Evolutionary conservation across 2,113 vertebrate genomes (phyloP), one percentile per base, ranked within the genome.

Genomic region (Percopsis transmontana): DNA sequence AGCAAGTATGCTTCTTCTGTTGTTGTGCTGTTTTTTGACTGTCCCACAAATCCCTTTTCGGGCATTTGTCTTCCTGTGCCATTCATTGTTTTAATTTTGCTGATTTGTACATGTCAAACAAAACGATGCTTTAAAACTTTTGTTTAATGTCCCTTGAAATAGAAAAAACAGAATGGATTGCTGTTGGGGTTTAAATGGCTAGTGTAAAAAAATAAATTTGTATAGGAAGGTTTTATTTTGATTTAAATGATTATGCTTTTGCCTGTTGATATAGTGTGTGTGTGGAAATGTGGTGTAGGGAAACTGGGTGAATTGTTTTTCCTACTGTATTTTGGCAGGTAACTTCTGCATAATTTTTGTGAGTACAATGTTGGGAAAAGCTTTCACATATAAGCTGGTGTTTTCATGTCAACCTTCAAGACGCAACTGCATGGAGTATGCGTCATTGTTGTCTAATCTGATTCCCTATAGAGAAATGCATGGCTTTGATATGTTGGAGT

Each of bases 261-360:
- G 81, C 85, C 80, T 58, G 21, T 83, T 82, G 84, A 89, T 88
- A 88, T 89, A 88, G 68, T 21, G n/a, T 58, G 62, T 33, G 23
- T 15, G 57, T 14, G 33, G 27, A 58, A 64, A 62, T 21, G 23
- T 61, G 67, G 39, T 76, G 73, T 74, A 54, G 66, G 65, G 24
- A 80, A 67, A 76, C 71, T 85, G 79, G 77, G 72, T 82, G 68
- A 70, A 68, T 62, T 38, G 27, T 64, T 52, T 41, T 38, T 71
- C 57, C 71, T 69, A 8, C 79, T 72, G 68, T 13, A 27, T 53
- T 47, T 33, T 21, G 15, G 55, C 24, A 9, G 45, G 60, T 1
- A 27, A 27, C 76, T 55, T 58, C 50, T 4, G 20, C 16, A 11
- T 62, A n/a, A 38, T 48, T 16, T 48, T 16, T 21, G 10, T 67